A percentile compares a stretch with the other conserved stretches of the same genome.
Evolutionary conservation across 2,113 vertebrate species (phyloP).

Genomic region (Varanus salvator): DNA sequence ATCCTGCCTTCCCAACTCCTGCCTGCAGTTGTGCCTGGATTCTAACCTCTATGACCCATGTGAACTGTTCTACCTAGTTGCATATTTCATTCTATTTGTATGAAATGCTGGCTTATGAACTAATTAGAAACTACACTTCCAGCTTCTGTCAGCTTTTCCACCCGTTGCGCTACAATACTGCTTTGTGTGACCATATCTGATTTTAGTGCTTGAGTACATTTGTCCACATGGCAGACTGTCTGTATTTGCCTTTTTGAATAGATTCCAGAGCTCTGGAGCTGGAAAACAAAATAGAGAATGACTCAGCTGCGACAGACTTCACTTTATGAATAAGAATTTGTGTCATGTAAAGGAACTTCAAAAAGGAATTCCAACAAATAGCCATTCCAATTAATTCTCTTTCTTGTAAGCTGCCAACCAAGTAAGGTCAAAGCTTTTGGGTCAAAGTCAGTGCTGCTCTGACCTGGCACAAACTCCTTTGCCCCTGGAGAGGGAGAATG

Average conservation of each 20-base stretch:
- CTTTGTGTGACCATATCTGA: background rate
- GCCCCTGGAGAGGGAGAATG: too few species aligned
- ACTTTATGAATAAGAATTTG: constrained; percentile 6
- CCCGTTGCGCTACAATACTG: background rate
- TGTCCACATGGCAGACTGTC: background rate
- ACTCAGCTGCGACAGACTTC: background rate
- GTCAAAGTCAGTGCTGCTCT: background rate
- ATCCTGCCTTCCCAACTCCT: too few species aligned
- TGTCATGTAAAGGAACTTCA: background rate
- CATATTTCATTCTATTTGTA: background rate
- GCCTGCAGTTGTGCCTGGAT: too few species aligned
- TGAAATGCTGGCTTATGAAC: background rate
- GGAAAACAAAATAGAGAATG: background rate
- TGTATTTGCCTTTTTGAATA: background rate
- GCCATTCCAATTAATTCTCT: background rate
- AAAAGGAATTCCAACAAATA: background rate
- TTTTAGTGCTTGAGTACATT: background rate
- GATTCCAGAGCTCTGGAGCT: background rate
- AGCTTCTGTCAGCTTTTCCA: background rate
- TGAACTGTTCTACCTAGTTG: too few species aligned
- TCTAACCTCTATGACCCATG: too few species aligned
- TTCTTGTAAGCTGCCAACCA: background rate
- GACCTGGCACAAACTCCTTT: too few species aligned
- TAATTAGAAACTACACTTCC: background rate
- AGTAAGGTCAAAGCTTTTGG: background rate